Evolutionary conservation across 2,113 vertebrate species (phyloP), one percentile per base, ranked within the genome.

Genomic region (Salvator merianae): DNA sequence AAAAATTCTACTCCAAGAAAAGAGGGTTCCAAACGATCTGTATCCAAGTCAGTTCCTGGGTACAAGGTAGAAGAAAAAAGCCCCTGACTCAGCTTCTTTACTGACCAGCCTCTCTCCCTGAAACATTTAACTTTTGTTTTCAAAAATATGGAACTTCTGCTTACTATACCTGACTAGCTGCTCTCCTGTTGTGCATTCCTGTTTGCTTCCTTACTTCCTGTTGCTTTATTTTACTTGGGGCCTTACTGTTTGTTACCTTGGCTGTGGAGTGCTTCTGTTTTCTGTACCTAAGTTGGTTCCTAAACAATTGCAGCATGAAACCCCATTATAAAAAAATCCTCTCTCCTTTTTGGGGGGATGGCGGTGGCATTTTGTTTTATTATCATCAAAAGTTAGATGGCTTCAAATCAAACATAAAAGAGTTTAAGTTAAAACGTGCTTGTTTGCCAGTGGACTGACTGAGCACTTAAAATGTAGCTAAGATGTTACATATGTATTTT

Each of bases 21-120:
- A 96, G 98, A 99, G 16, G 95, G 96, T 92, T 93, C 96, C 95
- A 97, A 96, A 92, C 98, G 97, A 90, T 96, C 95, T 96, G 94
- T 96, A 92, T 97, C 97, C 96, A 99, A 99, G 96, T 95, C 97
- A 94, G 95, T 97, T 92, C 97, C 97, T 93, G 98, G 98, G 97
- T 98, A 99, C 97, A 99, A 99, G 98, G 98, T 98, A 97, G 99
- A 99, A 97, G 98, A 99, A 95, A 99, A 99, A 98, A 98, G 97
- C 96, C 98, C 97, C 97, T 99, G 98, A 99, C 94, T 96, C 94
- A 95, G 96, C 96, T 94, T 95, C 93, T 91, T 94, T 91, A 88
- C 90, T 91, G 95, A 92, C 87, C 93, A 95, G 93, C 94, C 90
- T 96, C 92, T 94, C 88, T 96, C 95, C 95, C 95, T 88, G 94